Evolutionary conservation across 1,140 invertebrate genomes (phyloP), one percentile per base, ranked within the genome.

Genomic region (Rhagoletis pomonella): DNA sequence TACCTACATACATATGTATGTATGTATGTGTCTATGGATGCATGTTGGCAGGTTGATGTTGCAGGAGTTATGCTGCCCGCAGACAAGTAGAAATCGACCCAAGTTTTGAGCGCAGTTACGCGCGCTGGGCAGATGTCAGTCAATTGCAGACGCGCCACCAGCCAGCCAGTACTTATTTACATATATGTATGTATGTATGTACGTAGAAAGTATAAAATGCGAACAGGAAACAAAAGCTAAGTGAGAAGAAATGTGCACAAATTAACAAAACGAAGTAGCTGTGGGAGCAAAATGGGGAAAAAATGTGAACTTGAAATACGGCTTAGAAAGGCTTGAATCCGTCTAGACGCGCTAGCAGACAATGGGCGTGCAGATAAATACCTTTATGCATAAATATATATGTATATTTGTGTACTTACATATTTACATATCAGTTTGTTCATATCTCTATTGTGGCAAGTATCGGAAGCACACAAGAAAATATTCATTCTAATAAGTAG

Each of bases 281-380:
- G 17, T 81, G 47, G n/a, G 47, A 29, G 47, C n/a, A 29, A 55
- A 29, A 29, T 29, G 29, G 73, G 47, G 73, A 55, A n/a, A 62
- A 81, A 55, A 81, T 55, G 47, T 81, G 73, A 81, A 81, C 73
- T 81, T 81, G 73, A 81, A 81, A 81, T 55, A 29, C 73, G n/a
- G 73, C 73, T 81, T 81, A 81, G 73, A 81, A 81, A 55, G 73
- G 73, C 73, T 81, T 81, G 73, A 81, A 81, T 81, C 73, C 73
- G 73, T 81, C 73, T 81, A 81, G 73, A 81, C 73, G 29, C 47
- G 55, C 73, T 55, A 81, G 73, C 29, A 81, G 73, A 81, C 73
- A 81, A 81, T 58, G 50, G 73, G 10, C 67, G 14, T n/a, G 42
- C 67, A 5, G 14, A 47, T 17, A 47, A 2, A n/a, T n/a, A n/a